phyloP scores from a whole-genome alignment of 2,888 invertebrate genomes.

The Aleiodes testaceus region DNA sequence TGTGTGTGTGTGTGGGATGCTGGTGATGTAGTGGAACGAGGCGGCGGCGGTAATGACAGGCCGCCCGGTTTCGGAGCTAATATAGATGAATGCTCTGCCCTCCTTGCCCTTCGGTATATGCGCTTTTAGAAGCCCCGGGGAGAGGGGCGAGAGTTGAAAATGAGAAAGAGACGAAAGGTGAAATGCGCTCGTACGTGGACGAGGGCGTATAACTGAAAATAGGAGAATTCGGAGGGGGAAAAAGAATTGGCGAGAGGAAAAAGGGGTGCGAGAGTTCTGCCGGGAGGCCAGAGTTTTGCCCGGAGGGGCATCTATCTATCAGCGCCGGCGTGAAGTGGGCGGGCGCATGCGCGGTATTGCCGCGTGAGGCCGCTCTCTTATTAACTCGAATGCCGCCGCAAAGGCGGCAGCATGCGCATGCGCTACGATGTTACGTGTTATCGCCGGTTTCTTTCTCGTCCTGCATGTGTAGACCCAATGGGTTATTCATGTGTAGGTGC shows the following conservation, averaged over 20 bases:
- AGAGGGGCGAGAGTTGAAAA: slow-evolving; percentile 21
- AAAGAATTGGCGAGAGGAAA: slow-evolving; percentile 34
- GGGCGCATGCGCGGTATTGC: slow-evolving; percentile 72
- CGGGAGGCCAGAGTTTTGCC: slow-evolving; percentile 54
- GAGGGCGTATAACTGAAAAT: slow-evolving; percentile 22
- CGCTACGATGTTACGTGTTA: slow-evolving; percentile 54
- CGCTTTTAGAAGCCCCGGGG: slow-evolving; percentile 38
- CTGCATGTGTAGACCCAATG: slow-evolving; percentile 30
- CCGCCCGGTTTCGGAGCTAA: slow-evolving; percentile 73
- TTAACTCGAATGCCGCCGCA: slow-evolving; percentile 74
- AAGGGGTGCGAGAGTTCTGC: slow-evolving; percentile 29
- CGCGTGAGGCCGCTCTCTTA: slow-evolving; percentile 72
- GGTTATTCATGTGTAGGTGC: not conserved
- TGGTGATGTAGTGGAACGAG: slow-evolving; percentile 48
- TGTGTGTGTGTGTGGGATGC: slow-evolving; percentile 12
- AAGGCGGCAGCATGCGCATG: slow-evolving; percentile 73
- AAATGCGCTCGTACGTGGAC: slow-evolving; percentile 45
- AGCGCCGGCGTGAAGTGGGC: slow-evolving; percentile 73
- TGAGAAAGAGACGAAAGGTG: slow-evolving; percentile 32
- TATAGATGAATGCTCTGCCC: slow-evolving; percentile 73
- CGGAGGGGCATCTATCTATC: slow-evolving; percentile 72
- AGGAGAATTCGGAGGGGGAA: slow-evolving; percentile 37
- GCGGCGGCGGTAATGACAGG: slow-evolving; percentile 73
- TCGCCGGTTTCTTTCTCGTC: slow-evolving; percentile 51
- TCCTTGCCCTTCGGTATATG: slow-evolving; percentile 68